Percentiles rank a stretch among this genome's conserved stretches.
Evolutionary conservation across 1,140 invertebrate genomes (phyloP).

Genomic region (Cherax destructor): DNA sequence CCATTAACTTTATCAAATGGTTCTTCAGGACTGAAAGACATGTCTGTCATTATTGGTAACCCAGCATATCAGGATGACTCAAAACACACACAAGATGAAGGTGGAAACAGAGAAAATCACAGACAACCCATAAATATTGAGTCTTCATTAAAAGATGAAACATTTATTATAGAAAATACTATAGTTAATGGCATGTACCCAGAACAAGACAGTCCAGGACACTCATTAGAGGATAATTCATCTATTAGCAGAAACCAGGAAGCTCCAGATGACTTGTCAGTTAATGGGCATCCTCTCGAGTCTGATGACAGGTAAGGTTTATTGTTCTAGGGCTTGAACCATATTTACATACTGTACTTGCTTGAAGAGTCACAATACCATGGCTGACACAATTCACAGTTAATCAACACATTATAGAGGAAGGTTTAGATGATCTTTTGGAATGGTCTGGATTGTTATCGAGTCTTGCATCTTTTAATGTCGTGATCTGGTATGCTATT

Average conservation of each 20-base stretch:
- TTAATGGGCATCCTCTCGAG: slow-evolving; percentile 10
- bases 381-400: no score
- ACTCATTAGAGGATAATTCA: background rate
- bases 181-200: slow-evolving; percentile 2
- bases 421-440: no score
- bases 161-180: slow-evolving; percentile 1
- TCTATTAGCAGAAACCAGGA: background rate
- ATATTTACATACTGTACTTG: no score
- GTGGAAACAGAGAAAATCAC: background rate
- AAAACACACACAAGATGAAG: slow-evolving; percentile 26
- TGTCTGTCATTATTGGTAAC: slow-evolving; percentile 59
- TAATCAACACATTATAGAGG: no score
- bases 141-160: background rate
- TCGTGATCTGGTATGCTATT: no score
- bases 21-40: background rate
- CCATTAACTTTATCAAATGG: background rate
- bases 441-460: no score
- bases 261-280: background rate
- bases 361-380: no score
- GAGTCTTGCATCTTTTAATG: no score
- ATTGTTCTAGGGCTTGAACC: no score
- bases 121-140: background rate
- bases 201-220: background rate
- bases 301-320: background rate
- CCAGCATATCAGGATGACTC: slow-evolving; percentile 48